Conservation (phyloP, 2,888 invertebrate genomes). For the Ellobium chinense region DNA sequence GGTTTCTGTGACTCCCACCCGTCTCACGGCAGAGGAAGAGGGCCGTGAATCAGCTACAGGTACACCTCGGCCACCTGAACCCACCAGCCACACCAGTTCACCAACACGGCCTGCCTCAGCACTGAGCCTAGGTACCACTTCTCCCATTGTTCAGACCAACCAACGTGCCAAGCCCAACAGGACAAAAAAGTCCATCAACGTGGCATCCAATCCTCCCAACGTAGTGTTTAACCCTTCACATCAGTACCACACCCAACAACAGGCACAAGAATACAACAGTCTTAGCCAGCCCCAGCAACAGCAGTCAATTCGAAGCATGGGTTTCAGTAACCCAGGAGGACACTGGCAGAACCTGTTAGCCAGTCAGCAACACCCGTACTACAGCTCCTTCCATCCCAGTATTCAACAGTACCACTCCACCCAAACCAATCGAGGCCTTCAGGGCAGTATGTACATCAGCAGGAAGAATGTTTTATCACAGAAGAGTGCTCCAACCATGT, state of each 20-base stretch:
- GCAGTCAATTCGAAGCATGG: conserved; percentile 12
- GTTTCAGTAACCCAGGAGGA: conserved; percentile 11
- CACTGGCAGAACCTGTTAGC: conserved; percentile 9
- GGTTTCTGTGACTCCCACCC: neutral
- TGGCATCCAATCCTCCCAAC: neutral
- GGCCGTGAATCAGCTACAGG: neutral
- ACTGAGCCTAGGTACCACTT: no score
- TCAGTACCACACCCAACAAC: neutral
- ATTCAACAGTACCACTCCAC: neutral
- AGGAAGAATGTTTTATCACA: conserved; percentile 4
- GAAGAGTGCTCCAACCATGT: neutral
- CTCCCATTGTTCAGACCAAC: no score
- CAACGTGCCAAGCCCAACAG: conserved; percentile 1
- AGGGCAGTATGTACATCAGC: conserved; percentile 8
- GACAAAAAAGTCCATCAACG: conserved; percentile 1
- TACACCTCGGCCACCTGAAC: neutral
- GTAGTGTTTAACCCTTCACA: neutral
- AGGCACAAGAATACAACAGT: neutral
- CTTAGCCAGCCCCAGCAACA: neutral
- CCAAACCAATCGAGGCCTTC: conserved; percentile 9
- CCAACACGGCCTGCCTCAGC: neutral
- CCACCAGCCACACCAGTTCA: neutral
- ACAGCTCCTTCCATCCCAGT: neutral
- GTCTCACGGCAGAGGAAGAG: neutral
- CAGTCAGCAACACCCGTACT: conserved; percentile 3